Evolutionary conservation across 2,797 vertebrate species (phyloP), one percentile per base, ranked within the genome.

Genomic region (Poeciliopsis gracilis): DNA sequence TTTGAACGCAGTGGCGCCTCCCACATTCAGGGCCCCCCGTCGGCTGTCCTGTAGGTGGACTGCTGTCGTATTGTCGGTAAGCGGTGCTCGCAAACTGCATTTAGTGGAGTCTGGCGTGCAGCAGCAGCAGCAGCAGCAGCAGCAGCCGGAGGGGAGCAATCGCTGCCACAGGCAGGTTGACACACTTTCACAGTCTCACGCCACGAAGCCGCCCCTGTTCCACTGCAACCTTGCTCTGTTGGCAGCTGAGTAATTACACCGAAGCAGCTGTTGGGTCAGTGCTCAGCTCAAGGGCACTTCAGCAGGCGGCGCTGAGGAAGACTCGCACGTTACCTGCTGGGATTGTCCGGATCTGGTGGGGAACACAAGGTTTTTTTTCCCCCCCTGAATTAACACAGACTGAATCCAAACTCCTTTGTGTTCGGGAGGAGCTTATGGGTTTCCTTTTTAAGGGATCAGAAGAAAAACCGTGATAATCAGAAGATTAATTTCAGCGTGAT

Each of bases 201-300:
- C 87, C 81, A 83, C 77, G 61, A 79, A 12, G 23, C 78, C 69
- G 76, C 77, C 77, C 66, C 73, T 53, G 80, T 78, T 71, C 33
- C 33, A 86, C 81, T 77, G 59, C 79, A 85, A 83, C 83, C 73
- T 81, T 80, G 66, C 74, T 76, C 82, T 75, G 81, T 72, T 63
- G 57, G 73, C 79, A 69, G 86, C 82, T 77, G 82, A 87, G 87
- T 84, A 87, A 91, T 91, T 91, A 85, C 87, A 82, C n/a, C 10
- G 59, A 75, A 80, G 75, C 77, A 70, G 82, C 80, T 85, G 84
- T 83, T 88, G 86, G 87, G 87, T 94, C 88, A 85, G 82, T 73
- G 89, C 80, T 87, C 82, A 81, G 91, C 91, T 93, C 86, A 91
- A 92, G 92, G 91, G 91, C 90, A 82, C 88, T 90, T 86, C 77